phyloP scores from a whole-genome alignment of 1,140 invertebrate species.

The Drosophila kepulauana region DNA sequence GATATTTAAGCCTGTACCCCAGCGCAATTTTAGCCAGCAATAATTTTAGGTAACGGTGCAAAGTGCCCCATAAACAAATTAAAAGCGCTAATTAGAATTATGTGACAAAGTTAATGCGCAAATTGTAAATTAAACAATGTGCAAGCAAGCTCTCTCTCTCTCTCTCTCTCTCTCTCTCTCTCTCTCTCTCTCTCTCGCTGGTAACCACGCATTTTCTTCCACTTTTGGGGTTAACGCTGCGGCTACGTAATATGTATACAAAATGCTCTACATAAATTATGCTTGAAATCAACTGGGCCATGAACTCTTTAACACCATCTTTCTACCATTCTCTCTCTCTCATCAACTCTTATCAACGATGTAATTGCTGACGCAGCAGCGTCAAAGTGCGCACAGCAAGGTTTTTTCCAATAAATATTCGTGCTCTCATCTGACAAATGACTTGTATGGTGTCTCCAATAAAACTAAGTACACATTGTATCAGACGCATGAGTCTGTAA shows the following conservation, averaged over 20 bases:
- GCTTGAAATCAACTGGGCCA: constrained; percentile 5
- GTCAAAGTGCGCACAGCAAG: constrained; percentile 8
- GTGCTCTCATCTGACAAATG: constrained; percentile 72
- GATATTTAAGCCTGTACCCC: constrained; percentile 78
- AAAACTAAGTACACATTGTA: constrained; percentile 27
- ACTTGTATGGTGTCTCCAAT: constrained; percentile 44
- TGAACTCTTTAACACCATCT: constrained; percentile 2
- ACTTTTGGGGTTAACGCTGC: constrained; percentile 41
- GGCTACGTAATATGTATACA: constrained; percentile 28
- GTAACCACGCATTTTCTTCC: constrained; percentile 18
- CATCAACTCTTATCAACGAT: constrained; percentile 35
- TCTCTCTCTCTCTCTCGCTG: not conserved
- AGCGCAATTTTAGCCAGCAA: constrained; percentile 74
- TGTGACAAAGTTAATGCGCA: constrained; percentile 83
- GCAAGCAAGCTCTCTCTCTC: constrained; percentile 19
- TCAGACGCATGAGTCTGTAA: constrained; percentile 49
- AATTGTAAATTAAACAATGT: constrained; percentile 83
- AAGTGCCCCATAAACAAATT: constrained; percentile 83
- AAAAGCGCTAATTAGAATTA: constrained; percentile 83
- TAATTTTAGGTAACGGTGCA: constrained; percentile 79
- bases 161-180: not conserved
- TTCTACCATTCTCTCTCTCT: not conserved
- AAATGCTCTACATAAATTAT: constrained; percentile 17
- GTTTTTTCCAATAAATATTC: constrained; percentile 55
- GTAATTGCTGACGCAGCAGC: constrained; percentile 60